phyloP scores from a whole-genome alignment of 2,888 invertebrate genomes.

The Byasa hedistus region DNA sequence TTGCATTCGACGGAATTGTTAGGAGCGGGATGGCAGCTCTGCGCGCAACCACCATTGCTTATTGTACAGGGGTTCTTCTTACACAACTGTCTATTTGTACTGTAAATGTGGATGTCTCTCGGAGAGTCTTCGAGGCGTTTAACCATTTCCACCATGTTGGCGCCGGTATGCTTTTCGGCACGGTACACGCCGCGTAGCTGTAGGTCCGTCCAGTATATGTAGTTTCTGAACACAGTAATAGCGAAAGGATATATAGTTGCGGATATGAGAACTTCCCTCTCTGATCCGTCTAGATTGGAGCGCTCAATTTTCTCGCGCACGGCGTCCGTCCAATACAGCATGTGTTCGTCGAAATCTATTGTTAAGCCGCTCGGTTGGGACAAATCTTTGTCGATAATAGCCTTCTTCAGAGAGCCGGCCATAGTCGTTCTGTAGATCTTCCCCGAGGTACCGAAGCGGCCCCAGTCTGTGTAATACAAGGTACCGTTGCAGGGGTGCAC shows the following conservation, averaged over 20 bases:
- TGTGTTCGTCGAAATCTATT: slow-evolving; percentile 95
- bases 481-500: slow-evolving; percentile 98
- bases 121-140: slow-evolving; percentile 96
- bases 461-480: slow-evolving; percentile 98
- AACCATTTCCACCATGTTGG: slow-evolving; percentile 95
- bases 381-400: slow-evolving; percentile 93
- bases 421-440: slow-evolving; percentile 97
- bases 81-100: slow-evolving; percentile 88
- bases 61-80: slow-evolving; percentile 90
- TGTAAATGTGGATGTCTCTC: slow-evolving; percentile 93
- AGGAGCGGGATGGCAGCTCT: slow-evolving; percentile 94
- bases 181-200: slow-evolving; percentile 96
- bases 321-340: slow-evolving; percentile 98
- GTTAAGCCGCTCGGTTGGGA: slow-evolving; percentile 97
- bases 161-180: slow-evolving; percentile 98
- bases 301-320: slow-evolving; percentile 97
- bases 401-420: slow-evolving; percentile 95
- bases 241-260: slow-evolving; percentile 98
- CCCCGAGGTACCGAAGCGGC: slow-evolving; percentile 93
- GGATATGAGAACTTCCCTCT: slow-evolving; percentile 90
- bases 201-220: slow-evolving; percentile 98
- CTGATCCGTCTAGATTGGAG: slow-evolving; percentile 91
- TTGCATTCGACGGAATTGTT: slow-evolving; percentile 94
- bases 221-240: slow-evolving; percentile 92
- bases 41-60: slow-evolving; percentile 97